These are phyloP conservation scores for Gopherus flavomarginatus DNA, from an alignment of 2,113 vertebrate species.

Conservation along the genomic window DNA sequence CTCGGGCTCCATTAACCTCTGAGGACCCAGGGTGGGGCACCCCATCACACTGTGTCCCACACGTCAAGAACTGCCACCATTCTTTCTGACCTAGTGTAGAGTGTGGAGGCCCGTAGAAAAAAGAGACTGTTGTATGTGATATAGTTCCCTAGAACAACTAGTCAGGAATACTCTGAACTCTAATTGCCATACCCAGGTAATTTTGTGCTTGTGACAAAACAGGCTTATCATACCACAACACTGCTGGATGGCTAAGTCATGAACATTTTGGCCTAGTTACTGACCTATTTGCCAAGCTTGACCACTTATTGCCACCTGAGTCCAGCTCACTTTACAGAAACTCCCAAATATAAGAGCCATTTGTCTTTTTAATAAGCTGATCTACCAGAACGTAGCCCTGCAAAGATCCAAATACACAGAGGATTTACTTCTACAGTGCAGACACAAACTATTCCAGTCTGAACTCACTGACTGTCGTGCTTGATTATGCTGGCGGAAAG, in stretches of 20 bases:
- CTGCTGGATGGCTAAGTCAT: background rate
- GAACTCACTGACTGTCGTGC: background rate
- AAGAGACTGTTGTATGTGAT: background rate
- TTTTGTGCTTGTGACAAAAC: background rate
- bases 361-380: background rate
- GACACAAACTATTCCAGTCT: background rate
- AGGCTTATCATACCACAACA: background rate
- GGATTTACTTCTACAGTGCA: accelerated
- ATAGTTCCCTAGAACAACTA: background rate
- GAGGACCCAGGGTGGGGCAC: no score
- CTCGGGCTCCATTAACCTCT: no score
- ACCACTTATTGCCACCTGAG: background rate
- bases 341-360: background rate
- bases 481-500: accelerated
- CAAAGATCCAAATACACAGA: background rate
- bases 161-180: background rate
- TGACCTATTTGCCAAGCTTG: background rate
- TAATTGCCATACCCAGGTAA: background rate
- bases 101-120: background rate
- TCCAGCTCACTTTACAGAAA: no score
- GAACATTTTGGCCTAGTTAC: background rate
- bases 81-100: background rate
- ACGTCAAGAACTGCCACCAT: background rate
- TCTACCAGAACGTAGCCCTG: background rate
- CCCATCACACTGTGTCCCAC: background rate